Evolutionary conservation across 64 coral and sea anemone species (phyloP), one percentile per base, ranked within the genome.

Genomic region (Exaiptasia diaphana): DNA sequence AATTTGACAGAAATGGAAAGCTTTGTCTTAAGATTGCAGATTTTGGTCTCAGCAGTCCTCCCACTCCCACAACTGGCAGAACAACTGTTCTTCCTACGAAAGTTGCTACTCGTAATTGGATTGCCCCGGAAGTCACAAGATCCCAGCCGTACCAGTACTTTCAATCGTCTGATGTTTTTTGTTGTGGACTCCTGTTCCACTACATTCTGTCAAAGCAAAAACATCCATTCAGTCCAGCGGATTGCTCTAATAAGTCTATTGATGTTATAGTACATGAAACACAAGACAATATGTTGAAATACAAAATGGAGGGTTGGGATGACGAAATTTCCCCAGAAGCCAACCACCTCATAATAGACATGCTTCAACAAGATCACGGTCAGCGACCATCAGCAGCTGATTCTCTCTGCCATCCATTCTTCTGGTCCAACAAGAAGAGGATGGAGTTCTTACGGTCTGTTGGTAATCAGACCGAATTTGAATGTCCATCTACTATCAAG

Each of bases 21-120:
- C 42, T 33, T 0, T 74, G 67, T 23, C 55, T 91, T 7, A 91
- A 91, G 55, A 91, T 91, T 38, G 49, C 82, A 14, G 82, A 91
- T 32, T 91, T 91, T 65, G 81, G 74, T 12, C 52, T 85, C 18
- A 86, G 75, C 26, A 85, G 48, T n/a, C 53, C 46, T 8, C 24
- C 55, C n/a, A 43, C 71, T 22, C 56, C 67, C n/a, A 67, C 63
- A 2, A 41, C 71, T 12, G 65, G 65, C 38, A n/a, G n/a, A n/a
- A n/a, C n/a, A n/a, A n/a, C n/a, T n/a, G n/a, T n/a, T n/a, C n/a
- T n/a, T n/a, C n/a, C n/a, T n/a, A 76, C 36, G 1, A 76, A 75
- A 14, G 64, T 60, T 52, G 79, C 71, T 38, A 64, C 82, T n/a
- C 46, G 73, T 37, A 55, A 53, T 37, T 91, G 81, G 81, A 85